Percentiles rank a stretch among this genome's conserved stretches.
phyloP scores from a whole-genome alignment of 2,797 vertebrate species.

The Trichosurus vulpecula region DNA sequence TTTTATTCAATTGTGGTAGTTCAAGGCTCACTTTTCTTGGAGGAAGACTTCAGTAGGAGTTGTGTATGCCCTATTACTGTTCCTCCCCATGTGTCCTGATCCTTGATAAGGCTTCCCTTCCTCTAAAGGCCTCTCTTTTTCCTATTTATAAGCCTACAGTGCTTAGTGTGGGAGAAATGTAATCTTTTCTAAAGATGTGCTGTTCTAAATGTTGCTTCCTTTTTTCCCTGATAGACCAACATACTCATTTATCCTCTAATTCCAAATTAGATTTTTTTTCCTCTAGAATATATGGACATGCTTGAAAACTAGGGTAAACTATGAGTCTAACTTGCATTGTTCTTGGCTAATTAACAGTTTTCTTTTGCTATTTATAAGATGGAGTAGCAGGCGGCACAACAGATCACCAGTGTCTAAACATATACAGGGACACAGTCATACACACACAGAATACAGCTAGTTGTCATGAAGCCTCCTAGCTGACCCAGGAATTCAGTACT shows the following conservation, averaged over 20 bases:
- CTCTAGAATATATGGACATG: not conserved
- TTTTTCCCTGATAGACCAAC: not conserved
- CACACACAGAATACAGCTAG: not conserved
- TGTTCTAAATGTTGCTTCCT: not conserved
- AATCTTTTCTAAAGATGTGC: not conserved
- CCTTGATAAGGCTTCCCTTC: not conserved
- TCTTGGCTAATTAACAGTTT: not conserved
- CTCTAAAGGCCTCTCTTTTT: not conserved
- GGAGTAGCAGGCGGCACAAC: not conserved
- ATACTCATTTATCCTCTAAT: not conserved
- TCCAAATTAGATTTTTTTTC: not conserved
- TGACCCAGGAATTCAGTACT: not conserved
- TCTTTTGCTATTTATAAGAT: not conserved
- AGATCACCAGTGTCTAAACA: not conserved
- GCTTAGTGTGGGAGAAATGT: not conserved
- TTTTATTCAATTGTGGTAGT: not conserved
- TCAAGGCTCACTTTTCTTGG: not conserved
- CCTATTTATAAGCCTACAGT: not conserved
- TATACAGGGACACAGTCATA: not conserved
- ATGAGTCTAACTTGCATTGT: not conserved
- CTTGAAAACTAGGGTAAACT: not conserved
- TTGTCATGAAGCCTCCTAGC: not conserved
- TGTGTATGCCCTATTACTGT: not conserved
- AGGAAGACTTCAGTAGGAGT: not conserved
- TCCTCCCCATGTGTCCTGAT: not conserved